Percentiles rank a stretch among this genome's conserved stretches.
These are phyloP conservation scores for Rhopalosiphum nymphaeae DNA, from an alignment of 2,888 invertebrate species.

Conservation along the genomic window DNA sequence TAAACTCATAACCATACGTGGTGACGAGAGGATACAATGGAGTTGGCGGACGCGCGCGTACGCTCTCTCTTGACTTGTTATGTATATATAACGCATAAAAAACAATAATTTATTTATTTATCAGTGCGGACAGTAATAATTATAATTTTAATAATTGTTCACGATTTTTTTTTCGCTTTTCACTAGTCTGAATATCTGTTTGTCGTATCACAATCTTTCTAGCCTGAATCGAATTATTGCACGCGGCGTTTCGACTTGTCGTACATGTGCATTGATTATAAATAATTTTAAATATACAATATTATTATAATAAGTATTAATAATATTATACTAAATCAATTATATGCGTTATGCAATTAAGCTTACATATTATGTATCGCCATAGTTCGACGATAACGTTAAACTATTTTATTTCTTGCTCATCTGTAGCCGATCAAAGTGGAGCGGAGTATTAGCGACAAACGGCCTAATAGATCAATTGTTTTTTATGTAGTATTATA, in stretches of 20 bases:
- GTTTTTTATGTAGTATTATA: not conserved
- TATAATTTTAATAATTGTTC: conserved; percentile 25
- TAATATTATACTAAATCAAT: not conserved
- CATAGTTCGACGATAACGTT: not conserved
- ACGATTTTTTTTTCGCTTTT: not conserved
- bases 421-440: not conserved
- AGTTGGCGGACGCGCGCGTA: not conserved
- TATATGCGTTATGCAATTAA: not conserved
- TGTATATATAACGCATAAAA: conserved; percentile 24
- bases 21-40: not conserved
- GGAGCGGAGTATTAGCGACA: not conserved
- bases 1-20: not conserved
- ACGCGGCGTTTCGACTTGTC: not conserved
- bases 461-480: not conserved
- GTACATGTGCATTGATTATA: not conserved
- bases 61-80: not conserved
- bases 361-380: not conserved
- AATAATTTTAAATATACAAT: not conserved
- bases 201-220: not conserved
- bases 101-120: conserved; percentile 27
- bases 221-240: not conserved
- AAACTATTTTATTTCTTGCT: not conserved
- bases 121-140: conserved; percentile 27
- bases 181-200: not conserved
- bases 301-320: not conserved